Evolutionary conservation across 2,888 invertebrate species (phyloP).

Genomic region (Ptilodon capucinus): DNA sequence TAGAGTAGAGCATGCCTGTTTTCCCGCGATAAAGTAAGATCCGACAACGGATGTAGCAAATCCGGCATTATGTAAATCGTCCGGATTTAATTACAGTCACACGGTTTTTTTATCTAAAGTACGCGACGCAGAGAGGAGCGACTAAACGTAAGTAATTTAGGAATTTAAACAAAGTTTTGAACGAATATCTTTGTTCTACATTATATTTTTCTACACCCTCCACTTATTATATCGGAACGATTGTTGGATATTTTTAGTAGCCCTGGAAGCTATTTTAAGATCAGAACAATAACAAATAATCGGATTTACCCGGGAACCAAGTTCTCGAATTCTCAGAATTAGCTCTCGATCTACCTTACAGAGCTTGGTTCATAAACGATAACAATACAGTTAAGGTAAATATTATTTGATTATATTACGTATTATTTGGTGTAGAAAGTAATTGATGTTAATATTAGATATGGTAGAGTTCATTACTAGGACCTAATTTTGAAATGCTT

Average conservation of each 20-base stretch:
- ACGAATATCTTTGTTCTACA: not conserved
- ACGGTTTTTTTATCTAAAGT: constrained; percentile 7
- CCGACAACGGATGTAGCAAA: too few species aligned
- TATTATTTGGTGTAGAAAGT: too few species aligned
- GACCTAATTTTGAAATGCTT: not conserved
- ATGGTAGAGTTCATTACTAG: not conserved
- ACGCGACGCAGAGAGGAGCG: not conserved
- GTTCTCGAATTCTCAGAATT: constrained; percentile 6
- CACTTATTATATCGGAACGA: not conserved
- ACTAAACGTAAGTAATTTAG: not conserved
- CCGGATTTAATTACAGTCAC: constrained; percentile 18
- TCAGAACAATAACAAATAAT: constrained; percentile 12
- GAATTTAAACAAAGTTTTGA: not conserved
- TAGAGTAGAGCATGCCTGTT: constrained; percentile 13
- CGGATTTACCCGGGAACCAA: not conserved
- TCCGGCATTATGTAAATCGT: constrained; percentile 28
- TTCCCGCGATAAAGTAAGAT: constrained; percentile 28
- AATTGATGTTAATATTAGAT: too few species aligned
- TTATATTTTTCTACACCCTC: not conserved
- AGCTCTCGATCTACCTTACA: not conserved
- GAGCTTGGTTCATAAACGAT: not conserved
- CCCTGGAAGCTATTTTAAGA: constrained; percentile 14
- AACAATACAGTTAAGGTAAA: too few species aligned
- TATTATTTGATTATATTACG: too few species aligned
- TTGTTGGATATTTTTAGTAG: not conserved